A percentile compares a stretch with the other conserved stretches of the same genome.
Conservation (phyloP, 2,888 invertebrate genomes). For the Dynastes grantii region DNA sequence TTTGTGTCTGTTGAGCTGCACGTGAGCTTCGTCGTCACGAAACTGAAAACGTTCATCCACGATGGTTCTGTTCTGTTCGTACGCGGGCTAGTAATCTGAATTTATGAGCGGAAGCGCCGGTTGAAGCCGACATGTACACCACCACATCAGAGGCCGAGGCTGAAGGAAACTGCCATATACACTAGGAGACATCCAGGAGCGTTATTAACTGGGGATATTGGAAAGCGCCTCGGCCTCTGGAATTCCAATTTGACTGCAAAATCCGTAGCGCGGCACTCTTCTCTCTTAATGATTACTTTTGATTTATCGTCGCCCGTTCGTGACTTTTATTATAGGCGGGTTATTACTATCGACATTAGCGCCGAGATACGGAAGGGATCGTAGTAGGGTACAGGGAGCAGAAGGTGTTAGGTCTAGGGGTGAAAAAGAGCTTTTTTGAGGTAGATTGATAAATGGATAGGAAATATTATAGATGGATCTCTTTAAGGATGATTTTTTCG, state of each 20-base stretch:
- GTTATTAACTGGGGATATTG: conserved; percentile 68
- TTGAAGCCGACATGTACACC: background rate
- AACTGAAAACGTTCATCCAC: background rate
- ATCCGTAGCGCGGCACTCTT: conserved; percentile 63
- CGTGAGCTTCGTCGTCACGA: conserved; percentile 27
- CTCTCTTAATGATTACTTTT: conserved; percentile 69
- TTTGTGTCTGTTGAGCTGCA: conserved; percentile 22
- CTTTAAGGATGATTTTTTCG: too few species aligned
- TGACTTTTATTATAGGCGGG: conserved; percentile 61
- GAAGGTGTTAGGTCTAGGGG: background rate
- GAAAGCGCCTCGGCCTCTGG: conserved; percentile 64
- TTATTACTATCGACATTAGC: conserved; percentile 43
- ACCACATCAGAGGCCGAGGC: background rate
- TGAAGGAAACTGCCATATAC: background rate
- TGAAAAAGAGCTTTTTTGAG: background rate
- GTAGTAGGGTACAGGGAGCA: background rate
- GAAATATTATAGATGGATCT: too few species aligned
- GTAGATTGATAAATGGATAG: too few species aligned
- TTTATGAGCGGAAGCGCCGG: conserved; percentile 17
- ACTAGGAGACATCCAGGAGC: background rate
- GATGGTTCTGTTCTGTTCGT: background rate
- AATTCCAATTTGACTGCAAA: conserved; percentile 70
- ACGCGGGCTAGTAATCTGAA: conserved; percentile 23
- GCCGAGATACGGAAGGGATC: background rate
- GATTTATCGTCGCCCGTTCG: conserved; percentile 69